Evolutionary conservation across 1,140 invertebrate genomes (phyloP), one percentile per base, ranked within the genome.

Genomic region (Cepaea nemoralis): DNA sequence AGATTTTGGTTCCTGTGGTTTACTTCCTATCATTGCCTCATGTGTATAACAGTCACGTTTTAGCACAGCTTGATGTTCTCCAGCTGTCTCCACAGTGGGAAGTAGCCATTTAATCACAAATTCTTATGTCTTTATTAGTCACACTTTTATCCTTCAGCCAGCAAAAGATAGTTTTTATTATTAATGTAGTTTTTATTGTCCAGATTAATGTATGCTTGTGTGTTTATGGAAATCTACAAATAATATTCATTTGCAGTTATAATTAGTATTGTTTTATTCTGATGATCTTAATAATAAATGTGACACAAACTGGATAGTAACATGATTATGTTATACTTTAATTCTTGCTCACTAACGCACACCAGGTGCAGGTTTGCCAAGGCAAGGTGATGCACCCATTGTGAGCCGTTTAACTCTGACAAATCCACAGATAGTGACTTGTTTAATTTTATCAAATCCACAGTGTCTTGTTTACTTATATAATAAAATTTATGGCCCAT

Each of bases 1-100:
- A n/a, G 2, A 27, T 27, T 3, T 40, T 24, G 24, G 19, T 39
- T 71, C 35, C 37, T 40, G 37, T 39, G 24, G 40, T 39, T 45
- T 40, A 39, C 10, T n/a, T 71, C 19, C 40, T 22, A 37, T 24
- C 19, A 71, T 71, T 39, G n/a, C n/a, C n/a, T n/a, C n/a, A n/a
- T n/a, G n/a, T 45, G n/a, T 71, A 71, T 71, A 2, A 71, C 69
- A 71, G 66, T 69, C 3, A 69, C 27, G 8, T 66, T 66, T 24
- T 69, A 69, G 37, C 50, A 55, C 50, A 6, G 39, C 24, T 37
- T n/a, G 37, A 2, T 39, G 24, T 40, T 0, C 24, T n/a, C 37
- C 27, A 63, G n/a, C 27, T 63, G 10, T 24, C 50, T 16, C 42
- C 3, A 19, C 5, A 55, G 50, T 19, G 50, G 50, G 50, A 55